Evolutionary conservation across 2,797 vertebrate species (phyloP).

Genomic region (Manis crassicaudata): DNA sequence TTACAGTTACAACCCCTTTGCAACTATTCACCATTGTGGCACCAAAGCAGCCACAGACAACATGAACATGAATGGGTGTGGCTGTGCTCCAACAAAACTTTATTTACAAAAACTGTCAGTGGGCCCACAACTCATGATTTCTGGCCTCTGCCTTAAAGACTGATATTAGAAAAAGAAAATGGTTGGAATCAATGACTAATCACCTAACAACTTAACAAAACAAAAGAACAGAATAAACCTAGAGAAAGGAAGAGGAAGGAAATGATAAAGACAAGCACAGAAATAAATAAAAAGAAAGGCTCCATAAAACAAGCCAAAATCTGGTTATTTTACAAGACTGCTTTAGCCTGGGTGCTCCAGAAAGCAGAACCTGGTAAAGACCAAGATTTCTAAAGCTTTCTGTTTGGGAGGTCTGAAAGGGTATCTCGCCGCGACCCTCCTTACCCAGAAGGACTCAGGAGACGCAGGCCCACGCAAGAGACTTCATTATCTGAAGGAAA

Average conservation of each 20-base stretch:
- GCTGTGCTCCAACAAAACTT: neutral
- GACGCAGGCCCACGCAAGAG: no score
- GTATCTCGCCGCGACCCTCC: no score
- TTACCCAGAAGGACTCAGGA: no score
- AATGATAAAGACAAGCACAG: neutral
- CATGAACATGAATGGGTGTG: neutral
- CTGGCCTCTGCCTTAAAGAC: neutral
- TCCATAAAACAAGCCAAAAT: constrained; percentile 29
- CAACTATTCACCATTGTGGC: neutral
- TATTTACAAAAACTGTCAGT: neutral
- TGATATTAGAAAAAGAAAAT: neutral
- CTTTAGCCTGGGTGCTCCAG: neutral
- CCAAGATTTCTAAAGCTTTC: neutral
- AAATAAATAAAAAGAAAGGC: neutral
- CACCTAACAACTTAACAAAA: neutral
- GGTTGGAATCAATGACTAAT: neutral
- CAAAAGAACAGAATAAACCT: neutral
- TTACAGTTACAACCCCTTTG: neutral
- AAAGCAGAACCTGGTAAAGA: constrained; percentile 1
- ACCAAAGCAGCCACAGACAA: neutral
- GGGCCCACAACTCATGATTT: neutral
- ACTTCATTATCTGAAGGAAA: no score
- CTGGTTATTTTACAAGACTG: constrained; percentile 14
- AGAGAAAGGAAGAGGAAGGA: neutral
- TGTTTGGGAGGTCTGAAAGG: neutral